phyloP scores from a whole-genome alignment of 2,113 vertebrate species.

The Proterorhinus semilunaris region DNA sequence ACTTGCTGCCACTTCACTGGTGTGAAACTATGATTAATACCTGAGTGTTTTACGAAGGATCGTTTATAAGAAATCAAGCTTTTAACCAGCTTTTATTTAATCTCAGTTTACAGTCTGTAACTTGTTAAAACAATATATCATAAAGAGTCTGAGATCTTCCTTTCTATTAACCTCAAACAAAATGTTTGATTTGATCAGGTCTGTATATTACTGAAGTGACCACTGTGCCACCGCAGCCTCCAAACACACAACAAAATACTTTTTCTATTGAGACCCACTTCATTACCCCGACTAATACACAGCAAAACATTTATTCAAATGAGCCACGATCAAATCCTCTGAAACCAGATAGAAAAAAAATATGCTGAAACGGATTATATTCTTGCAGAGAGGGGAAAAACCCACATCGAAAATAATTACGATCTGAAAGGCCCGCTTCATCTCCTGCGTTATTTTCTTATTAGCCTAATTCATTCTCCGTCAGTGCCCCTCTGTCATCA shows the following conservation, averaged over 20 bases:
- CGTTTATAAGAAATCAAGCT: too few relatives aligned
- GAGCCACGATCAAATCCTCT: constrained; percentile 60
- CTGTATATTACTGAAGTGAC: constrained; percentile 62
- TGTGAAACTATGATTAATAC: too few relatives aligned
- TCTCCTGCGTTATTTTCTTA: constrained; percentile 54
- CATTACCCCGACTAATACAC: constrained; percentile 74
- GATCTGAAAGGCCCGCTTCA: constrained; percentile 44
- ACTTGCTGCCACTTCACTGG: too few relatives aligned
- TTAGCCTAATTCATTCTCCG: constrained; percentile 51
- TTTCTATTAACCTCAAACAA: background rate
- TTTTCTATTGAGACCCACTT: constrained; percentile 71
- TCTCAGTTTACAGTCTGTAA: too few relatives aligned
- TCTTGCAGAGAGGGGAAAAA: constrained; percentile 40
- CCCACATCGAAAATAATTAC: constrained; percentile 68
- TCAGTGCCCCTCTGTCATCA: constrained; percentile 42
- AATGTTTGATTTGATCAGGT: constrained; percentile 34
- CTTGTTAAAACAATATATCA: background rate
- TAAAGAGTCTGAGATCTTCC: background rate
- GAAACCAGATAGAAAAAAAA: constrained; percentile 54
- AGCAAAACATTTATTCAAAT: constrained; percentile 77
- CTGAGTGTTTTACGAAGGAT: too few relatives aligned
- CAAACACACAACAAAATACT: constrained; percentile 62
- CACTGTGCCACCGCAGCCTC: constrained; percentile 49
- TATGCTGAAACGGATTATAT: constrained; percentile 67
- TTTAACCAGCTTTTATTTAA: too few relatives aligned